Evolutionary conservation across 2,797 vertebrate species (phyloP).

Genomic region (Eulemur coronatus): DNA sequence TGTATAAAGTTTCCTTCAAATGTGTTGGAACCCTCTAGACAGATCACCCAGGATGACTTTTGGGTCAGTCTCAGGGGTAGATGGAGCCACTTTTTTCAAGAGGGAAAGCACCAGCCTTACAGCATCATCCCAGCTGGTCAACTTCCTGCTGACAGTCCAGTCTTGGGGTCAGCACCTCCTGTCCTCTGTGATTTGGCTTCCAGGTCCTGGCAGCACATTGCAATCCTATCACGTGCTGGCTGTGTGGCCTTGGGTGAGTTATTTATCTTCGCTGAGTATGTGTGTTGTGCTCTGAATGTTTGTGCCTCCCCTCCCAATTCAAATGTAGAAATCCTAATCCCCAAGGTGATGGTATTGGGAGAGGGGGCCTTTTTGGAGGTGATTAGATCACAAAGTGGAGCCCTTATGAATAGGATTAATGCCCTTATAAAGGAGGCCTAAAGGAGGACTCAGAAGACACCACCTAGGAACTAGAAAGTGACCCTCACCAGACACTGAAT

Average conservation of each 20-base stretch:
- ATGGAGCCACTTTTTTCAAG: neutral
- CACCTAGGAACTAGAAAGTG: neutral
- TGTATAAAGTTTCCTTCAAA: conserved; percentile 72
- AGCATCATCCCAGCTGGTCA: neutral
- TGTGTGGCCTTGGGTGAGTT: neutral
- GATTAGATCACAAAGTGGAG: neutral
- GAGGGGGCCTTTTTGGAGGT: neutral
- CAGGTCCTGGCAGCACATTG: neutral
- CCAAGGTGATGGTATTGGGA: neutral
- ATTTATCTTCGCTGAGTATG: neutral
- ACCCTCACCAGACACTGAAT: neutral
- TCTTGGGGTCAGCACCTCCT: neutral
- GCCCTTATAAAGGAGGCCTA: neutral
- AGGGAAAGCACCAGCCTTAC: neutral
- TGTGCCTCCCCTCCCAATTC: neutral
- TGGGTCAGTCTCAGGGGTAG: neutral
- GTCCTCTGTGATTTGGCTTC: neutral
- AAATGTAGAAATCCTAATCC: neutral
- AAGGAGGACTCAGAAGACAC: neutral
- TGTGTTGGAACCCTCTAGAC: conserved; percentile 62
- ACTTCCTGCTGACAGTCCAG: neutral
- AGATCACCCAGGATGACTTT: neutral
- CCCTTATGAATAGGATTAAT: neutral
- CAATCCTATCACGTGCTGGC: neutral
- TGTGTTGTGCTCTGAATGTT: neutral